Base-by-base conservation (phyloP, 2,113 vertebrate species). In the Peromyscus polionotus region DNA sequence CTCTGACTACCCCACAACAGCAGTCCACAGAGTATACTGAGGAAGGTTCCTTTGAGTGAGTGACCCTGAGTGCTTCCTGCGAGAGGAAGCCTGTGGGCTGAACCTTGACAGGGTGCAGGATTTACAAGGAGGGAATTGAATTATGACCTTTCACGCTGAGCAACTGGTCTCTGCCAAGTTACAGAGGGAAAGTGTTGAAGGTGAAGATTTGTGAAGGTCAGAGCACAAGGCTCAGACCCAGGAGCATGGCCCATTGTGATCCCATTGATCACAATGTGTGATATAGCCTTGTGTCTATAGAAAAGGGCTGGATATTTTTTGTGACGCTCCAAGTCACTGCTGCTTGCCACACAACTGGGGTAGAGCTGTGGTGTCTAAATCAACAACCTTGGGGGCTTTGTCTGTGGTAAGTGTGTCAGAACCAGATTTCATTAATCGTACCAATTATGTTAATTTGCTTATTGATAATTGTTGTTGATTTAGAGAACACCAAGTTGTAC, bases 401-500 rank as follows among this genome's bases (percentile, higher is more conserved):
- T 88, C 22, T 72, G 48, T 51, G 10, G 24, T 10, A 33, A 79
- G 10, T 67, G 59, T 80, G 51, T 70, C 67, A 91, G 12, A 63
- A 57, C 22, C 88, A 22, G 31, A 75, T 88, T 63, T 84, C 39
- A 59, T 45, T 48, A 81, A 70, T 91, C 39, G n/a, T 4, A 28
- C 26, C 75, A 42, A 63, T 72, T 91, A 90, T 26, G 10, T n/a
- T 65, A 51, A 93, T 79, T 91, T 84, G 22, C 42, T 65, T 75
- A 73, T 93, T 67, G 54, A 22, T 72, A n/a, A 59, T 54, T 88
- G 39, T 26, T 95, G 73, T 89, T 94, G 80, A 93, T 91, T 94
- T 77, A 72, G 48, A 89, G 89, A 70, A 24, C 42, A 72, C 20
- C 68, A 57, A 59, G 70, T 2, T 31, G 7, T 16, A 80, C 28